Evolutionary conservation across 2,797 vertebrate species (phyloP), one percentile per base, ranked within the genome.

Genomic region (Clarias platycephalus): DNA sequence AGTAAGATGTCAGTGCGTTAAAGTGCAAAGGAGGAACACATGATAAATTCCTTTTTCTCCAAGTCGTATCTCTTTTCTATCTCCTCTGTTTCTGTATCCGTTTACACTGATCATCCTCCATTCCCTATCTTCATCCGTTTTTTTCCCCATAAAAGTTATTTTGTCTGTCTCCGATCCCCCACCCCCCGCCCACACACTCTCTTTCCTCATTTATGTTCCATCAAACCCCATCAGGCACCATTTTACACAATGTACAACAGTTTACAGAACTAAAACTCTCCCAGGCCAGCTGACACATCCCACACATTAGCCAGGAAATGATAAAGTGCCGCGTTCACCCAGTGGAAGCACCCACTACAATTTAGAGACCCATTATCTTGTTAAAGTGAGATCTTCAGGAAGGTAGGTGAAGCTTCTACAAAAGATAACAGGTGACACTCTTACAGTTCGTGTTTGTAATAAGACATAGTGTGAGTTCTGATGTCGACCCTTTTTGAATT

Each of bases 251-350:
- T 67, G 58, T 66, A 24, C 55, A 53, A 60, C 53, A 26, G 28
- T 28, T 55, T 37, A 37, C 28, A 57, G 71, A 37, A 37, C 60
- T 55, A 18, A 81, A 53, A 15, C 53, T 78, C 55, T n/a, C 15
- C n/a, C 55, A 10, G n/a, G 40, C n/a, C 34, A 40, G 28, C 58
- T 68, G 26, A 24, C 49, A 49, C 55, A 18, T 53, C 28, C 12
- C 15, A 22, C 58, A 84, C 60, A 55, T 80, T 53, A 66, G 67
- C 31, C 67, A 63, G 20, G 22, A 55, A 62, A 60, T 55, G 13
- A 74, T n/a, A 40, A 84, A 68, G n/a, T 71, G 57, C 49, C 49
- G 12, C 26, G 9, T 60, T 68, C 34, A 84, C 24, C 34, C 70
- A 4, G 3, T 62, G 28, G 66, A 15, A 40, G 37, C 64, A 31